Evolutionary conservation across 2,797 vertebrate species (phyloP).

Genomic region (Trachops cirrhosus): DNA sequence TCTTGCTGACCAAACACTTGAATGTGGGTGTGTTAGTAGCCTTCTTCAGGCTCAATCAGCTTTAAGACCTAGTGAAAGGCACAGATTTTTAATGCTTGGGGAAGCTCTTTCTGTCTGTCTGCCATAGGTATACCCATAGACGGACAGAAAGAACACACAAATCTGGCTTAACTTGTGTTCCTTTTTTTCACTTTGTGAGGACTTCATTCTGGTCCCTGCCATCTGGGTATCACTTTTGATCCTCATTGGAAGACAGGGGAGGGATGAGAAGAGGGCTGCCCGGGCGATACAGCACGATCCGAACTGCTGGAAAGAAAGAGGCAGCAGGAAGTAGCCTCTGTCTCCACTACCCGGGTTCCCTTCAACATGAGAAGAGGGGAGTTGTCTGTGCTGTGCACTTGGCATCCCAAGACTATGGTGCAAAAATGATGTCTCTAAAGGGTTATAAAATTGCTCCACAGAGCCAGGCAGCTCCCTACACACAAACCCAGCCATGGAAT

Average conservation of each 20-base stretch:
- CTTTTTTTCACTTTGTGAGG: neutral
- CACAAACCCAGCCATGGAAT: neutral
- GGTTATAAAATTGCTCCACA: neutral
- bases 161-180: neutral
- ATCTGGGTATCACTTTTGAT: neutral
- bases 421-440: neutral
- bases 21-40: neutral
- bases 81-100: rapidly evolving
- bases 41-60: neutral
- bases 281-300: neutral
- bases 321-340: neutral
- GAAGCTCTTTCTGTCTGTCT: neutral
- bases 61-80: neutral
- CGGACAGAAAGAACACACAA: neutral
- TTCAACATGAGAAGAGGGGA: neutral
- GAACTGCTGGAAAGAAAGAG: neutral
- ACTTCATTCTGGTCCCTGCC: neutral
- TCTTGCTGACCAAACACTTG: neutral
- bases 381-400: neutral
- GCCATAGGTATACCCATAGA: neutral
- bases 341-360: neutral
- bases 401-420: neutral
- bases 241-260: neutral
- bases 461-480: neutral
- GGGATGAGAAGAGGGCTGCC: neutral